Evolutionary conservation across 1,140 invertebrate genomes (phyloP).

Genomic region (Dendroctonus ponderosae): DNA sequence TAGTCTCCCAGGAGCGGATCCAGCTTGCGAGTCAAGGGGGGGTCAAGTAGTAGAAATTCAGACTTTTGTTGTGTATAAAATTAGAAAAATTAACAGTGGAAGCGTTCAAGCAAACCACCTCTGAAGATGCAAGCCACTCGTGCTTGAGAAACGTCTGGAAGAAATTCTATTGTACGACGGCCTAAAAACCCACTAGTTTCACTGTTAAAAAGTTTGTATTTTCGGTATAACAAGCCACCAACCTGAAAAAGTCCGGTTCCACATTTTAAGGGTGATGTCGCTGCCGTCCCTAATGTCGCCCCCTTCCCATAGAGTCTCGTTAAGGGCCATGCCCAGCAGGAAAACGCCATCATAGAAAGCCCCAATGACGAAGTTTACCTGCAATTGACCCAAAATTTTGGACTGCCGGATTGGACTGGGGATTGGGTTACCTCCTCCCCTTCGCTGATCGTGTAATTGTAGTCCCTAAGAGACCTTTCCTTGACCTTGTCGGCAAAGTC

Average conservation of each 20-base stretch:
- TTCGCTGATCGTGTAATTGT: slow-evolving; percentile 76
- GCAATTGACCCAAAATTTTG: slow-evolving; percentile 17
- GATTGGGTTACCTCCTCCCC: slow-evolving; percentile 64
- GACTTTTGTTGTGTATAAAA: too few relatives aligned
- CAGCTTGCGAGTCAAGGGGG: too few relatives aligned
- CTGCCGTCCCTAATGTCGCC: slow-evolving; percentile 75
- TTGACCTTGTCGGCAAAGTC: slow-evolving; percentile 74
- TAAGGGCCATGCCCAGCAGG: slow-evolving; percentile 87
- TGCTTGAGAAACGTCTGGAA: too few relatives aligned
- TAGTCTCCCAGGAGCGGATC: too few relatives aligned
- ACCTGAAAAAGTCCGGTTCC: slow-evolving; percentile 80
- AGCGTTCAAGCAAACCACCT: too few relatives aligned
- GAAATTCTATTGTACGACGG: too few relatives aligned
- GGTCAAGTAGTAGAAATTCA: too few relatives aligned
- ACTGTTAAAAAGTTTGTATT: too few relatives aligned
- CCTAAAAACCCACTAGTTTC: too few relatives aligned
- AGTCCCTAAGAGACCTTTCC: slow-evolving; percentile 63
- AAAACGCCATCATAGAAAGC: slow-evolving; percentile 94
- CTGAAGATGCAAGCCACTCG: too few relatives aligned
- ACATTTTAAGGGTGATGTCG: slow-evolving; percentile 77
- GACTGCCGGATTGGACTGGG: neutral
- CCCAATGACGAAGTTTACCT: slow-evolving; percentile 88
- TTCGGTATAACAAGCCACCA: too few relatives aligned
- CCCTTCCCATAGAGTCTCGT: slow-evolving; percentile 80
- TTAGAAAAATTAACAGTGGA: too few relatives aligned